Conservation (phyloP, 1,140 invertebrate genomes). For the Phenacoccus solenopsis region DNA sequence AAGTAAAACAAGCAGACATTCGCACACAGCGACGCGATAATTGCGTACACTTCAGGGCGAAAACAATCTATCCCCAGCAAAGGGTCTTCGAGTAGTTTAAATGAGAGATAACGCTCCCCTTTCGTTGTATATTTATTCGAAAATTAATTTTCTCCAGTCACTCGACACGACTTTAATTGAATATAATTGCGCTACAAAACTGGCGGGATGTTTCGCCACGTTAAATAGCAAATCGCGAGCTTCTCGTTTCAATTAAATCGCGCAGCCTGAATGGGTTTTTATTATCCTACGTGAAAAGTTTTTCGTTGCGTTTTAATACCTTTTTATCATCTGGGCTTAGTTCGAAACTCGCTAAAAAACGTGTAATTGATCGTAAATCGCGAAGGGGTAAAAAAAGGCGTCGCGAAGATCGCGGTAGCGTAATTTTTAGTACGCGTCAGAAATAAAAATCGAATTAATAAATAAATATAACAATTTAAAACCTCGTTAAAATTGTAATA, state of each 20-base stretch:
- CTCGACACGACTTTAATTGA: conserved; percentile 1
- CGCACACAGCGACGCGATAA: no score
- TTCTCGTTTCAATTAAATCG: no score
- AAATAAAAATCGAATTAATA: neutral
- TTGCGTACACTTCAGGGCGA: no score
- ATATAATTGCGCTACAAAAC: neutral
- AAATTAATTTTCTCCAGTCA: conserved; percentile 3
- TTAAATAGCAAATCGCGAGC: neutral
- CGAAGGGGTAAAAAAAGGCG: no score
- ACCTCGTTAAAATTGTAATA: neutral
- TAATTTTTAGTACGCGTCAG: neutral
- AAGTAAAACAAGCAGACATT: no score
- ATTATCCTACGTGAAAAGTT: no score
- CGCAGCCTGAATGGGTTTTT: no score
- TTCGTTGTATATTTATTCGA: neutral
- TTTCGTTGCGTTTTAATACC: no score
- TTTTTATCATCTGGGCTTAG: no score
- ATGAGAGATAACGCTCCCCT: neutral
- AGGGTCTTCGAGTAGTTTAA: neutral
- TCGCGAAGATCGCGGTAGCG: neutral
- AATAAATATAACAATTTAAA: neutral
- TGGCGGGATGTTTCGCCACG: neutral
- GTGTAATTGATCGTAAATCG: no score
- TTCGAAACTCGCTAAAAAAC: no score
- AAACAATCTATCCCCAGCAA: no score